Percentiles rank a stretch among this genome's conserved stretches.
Conservation (phyloP, 1,140 invertebrate genomes). For the Armadillidium nasatum region DNA sequence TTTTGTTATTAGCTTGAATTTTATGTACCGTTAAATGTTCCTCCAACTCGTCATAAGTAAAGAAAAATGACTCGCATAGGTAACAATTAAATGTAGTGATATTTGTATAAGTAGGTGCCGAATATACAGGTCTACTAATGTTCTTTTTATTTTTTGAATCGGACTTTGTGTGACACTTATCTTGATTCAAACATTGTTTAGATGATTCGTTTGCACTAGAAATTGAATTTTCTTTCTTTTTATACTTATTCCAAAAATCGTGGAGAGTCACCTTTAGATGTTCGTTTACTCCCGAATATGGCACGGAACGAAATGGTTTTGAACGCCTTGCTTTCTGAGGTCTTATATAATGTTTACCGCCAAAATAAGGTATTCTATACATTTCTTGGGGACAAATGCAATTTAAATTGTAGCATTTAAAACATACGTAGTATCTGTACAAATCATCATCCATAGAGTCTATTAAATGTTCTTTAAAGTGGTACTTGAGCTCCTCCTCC, state of each 20-base stretch:
- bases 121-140: not conserved
- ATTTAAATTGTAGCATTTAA: not conserved
- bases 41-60: not conserved
- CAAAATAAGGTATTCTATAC: not conserved
- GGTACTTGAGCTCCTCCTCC: constrained; percentile 1
- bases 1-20: not conserved
- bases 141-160: too few relatives aligned
- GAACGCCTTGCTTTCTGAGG: constrained; percentile 21
- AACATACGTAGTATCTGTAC: not conserved
- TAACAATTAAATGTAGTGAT: not conserved
- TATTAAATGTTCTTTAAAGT: constrained; percentile 16
- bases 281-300: not conserved
- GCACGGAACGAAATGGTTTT: not conserved
- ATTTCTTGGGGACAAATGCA: constrained; percentile 7
- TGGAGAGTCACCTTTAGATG: not conserved
- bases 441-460: constrained; percentile 9
- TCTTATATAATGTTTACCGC: not conserved
- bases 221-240: not conserved
- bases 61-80: not conserved
- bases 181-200: too few relatives aligned
- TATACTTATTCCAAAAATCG: not conserved
- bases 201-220: too few relatives aligned
- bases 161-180: too few relatives aligned
- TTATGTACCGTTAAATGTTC: not conserved
- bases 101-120: not conserved